Base-by-base conservation (phyloP, 1,140 invertebrate species). In the Euura saliciscinereae region DNA sequence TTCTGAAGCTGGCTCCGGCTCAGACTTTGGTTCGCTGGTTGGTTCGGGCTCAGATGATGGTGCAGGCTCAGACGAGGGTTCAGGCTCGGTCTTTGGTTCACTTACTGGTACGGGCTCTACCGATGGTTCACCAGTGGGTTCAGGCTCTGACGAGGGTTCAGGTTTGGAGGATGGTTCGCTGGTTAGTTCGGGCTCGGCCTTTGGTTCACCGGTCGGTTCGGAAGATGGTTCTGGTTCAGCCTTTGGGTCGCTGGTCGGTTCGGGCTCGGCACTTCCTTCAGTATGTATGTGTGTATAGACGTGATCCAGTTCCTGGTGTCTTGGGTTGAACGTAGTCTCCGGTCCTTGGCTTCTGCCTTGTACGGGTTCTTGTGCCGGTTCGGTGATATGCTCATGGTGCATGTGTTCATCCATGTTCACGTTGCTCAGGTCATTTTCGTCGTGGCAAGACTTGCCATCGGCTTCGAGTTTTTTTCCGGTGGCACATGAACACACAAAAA, bases 401-500 rank as follows among this genome's bases (percentile, higher is more conserved):
- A 59, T 11, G 7, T 67, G 70, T 7, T 77, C 76, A 2, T 81
- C 79, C 77, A 80, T 80, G 8, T 82, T 70, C 11, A 82, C 73
- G 59, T 87, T 79, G 64, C 83, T 81, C 65, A 83, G 71, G 64
- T 85, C 78, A 69, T 76, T 77, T 5, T 78, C 74, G 5, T 80
- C 73, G 6, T 82, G 70, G 70, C 90, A 91, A 43, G 78, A 87
- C 76, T 88, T 89, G 13, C 83, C 84, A 75, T 85, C 84, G 6
- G 74, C 73, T 74, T 86, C 86, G n/a, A 92, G 80, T 2, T 80
- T 73, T 76, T 88, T 85, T 42, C 85, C 85, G 28, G 83, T 75
- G n/a, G 92, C 91, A 84, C 96, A 97, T 6, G 83, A 89, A 82
- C 96, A 97, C 3, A 83, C 82, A 76, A 94, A 94, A 7, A 44